A percentile compares a stretch with the other conserved stretches of the same genome.
Conservation (phyloP, 2,797 vertebrate genomes). For the Sebastes hopkinsi region DNA sequence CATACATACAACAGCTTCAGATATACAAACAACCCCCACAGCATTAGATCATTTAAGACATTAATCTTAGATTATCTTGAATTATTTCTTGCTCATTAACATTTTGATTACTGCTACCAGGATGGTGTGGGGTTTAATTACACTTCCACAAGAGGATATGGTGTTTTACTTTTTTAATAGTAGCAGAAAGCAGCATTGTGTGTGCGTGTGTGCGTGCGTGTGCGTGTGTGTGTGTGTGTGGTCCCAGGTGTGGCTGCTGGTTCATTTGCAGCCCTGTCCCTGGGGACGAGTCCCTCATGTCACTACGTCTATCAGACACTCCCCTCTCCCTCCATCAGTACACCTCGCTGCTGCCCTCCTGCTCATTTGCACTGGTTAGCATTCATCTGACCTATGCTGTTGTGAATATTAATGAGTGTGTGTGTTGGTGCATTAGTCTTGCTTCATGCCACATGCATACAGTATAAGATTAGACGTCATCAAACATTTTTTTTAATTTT, state of each 20-base stretch:
- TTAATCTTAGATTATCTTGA: neutral
- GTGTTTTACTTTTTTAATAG: neutral
- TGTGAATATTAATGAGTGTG: constrained; percentile 38
- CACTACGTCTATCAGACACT: constrained; percentile 49
- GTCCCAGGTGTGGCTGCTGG: constrained; percentile 61
- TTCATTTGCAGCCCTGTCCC: constrained; percentile 57
- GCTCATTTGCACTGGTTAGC: constrained; percentile 60
- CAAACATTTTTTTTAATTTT: neutral
- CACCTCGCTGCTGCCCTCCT: constrained; percentile 33
- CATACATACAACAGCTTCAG: neutral
- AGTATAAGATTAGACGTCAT: neutral
- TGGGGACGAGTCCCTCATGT: constrained; percentile 57
- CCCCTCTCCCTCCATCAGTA: constrained; percentile 35
- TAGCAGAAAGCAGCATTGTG: constrained; percentile 1
- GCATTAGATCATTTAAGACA: neutral
- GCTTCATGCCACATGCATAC: neutral
- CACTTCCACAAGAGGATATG: neutral
- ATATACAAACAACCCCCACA: neutral
- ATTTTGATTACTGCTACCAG: constrained; percentile 1
- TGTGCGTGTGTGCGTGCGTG: neutral
- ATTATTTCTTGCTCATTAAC: neutral
- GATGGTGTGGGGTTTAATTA: constrained; percentile 8
- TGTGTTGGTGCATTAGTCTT: neutral
- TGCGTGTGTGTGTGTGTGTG: neutral
- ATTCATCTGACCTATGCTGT: constrained; percentile 39